Conservation (phyloP, 2,888 invertebrate species). For the Nudaria mundana region DNA sequence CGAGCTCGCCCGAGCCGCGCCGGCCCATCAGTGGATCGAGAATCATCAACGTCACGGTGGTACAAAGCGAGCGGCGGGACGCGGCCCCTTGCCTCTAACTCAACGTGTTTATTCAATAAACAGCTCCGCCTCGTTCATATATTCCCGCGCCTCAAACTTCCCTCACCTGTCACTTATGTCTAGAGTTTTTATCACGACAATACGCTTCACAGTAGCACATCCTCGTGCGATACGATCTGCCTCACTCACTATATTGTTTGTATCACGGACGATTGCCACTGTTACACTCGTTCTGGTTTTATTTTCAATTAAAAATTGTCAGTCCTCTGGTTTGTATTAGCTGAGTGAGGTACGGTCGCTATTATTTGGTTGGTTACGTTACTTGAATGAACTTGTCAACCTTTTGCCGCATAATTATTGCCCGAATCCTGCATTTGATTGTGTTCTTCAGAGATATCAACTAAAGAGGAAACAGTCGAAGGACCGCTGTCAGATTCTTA, state of each 20-base stretch:
- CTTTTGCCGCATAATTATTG: no score
- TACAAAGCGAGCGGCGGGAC: constrained; percentile 46
- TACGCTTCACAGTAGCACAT: constrained; percentile 32
- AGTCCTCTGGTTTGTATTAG: no score
- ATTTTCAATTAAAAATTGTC: not conserved
- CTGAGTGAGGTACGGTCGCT: no score
- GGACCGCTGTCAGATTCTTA: no score
- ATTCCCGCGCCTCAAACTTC: constrained; percentile 26
- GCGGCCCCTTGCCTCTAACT: constrained; percentile 36
- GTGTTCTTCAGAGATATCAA: no score
- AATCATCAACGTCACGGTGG: constrained; percentile 48
- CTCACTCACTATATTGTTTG: constrained; percentile 17
- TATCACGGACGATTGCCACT: constrained; percentile 22
- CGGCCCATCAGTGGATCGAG: constrained; percentile 26
- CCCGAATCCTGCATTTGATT: no score
- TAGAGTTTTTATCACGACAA: constrained; percentile 30
- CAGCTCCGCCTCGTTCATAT: constrained; percentile 35
- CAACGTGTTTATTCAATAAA: constrained; percentile 68
- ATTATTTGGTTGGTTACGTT: no score
- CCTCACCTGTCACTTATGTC: constrained; percentile 34
- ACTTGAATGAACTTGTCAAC: no score
- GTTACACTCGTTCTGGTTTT: constrained; percentile 3
- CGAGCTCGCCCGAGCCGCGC: constrained; percentile 5
- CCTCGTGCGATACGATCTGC: constrained; percentile 26
- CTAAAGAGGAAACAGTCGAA: no score